Conservation (phyloP, 2,888 invertebrate genomes). For the Pyrochroa serraticornis region DNA sequence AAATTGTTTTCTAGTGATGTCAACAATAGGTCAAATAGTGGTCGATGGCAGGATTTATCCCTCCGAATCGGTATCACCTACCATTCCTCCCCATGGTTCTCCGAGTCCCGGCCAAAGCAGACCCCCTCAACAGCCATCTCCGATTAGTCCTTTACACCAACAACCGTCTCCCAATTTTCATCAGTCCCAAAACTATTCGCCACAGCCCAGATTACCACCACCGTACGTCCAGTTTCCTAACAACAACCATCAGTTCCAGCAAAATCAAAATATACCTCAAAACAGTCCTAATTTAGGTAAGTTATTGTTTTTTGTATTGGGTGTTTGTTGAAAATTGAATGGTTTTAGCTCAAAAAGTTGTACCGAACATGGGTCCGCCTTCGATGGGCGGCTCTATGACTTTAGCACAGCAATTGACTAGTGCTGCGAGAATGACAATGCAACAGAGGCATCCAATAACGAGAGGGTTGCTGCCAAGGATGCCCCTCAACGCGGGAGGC, state of each 20-base stretch:
- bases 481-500: conserved; percentile 34
- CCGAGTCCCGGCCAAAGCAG: conserved; percentile 53
- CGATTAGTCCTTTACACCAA: conserved; percentile 45
- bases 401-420: too few relatives aligned
- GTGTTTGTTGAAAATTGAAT: not conserved
- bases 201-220: conserved; percentile 26
- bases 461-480: conserved; percentile 39
- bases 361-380: too few relatives aligned
- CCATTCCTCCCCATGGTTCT: conserved; percentile 46
- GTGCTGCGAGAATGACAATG: too few relatives aligned
- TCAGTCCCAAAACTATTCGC: conserved; percentile 47
- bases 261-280: conserved; percentile 34
- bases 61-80: conserved; percentile 56
- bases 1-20: conserved; percentile 64
- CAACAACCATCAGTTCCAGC: conserved; percentile 10
- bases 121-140: conserved; percentile 55
- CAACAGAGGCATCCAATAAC: conserved; percentile 15
- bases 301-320: not conserved
- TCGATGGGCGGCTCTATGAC: too few relatives aligned
- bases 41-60: conserved; percentile 84
- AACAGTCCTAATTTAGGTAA: conserved; percentile 5
- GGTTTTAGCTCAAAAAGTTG: too few relatives aligned
- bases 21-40: conserved; percentile 79
- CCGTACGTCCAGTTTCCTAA: conserved; percentile 11
- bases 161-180: conserved; percentile 38